Percentiles rank a stretch among this genome's conserved stretches.
These are phyloP conservation scores for Cynopterus sphinx DNA, from an alignment of 2,797 vertebrate species.

Conservation along the genomic window DNA sequence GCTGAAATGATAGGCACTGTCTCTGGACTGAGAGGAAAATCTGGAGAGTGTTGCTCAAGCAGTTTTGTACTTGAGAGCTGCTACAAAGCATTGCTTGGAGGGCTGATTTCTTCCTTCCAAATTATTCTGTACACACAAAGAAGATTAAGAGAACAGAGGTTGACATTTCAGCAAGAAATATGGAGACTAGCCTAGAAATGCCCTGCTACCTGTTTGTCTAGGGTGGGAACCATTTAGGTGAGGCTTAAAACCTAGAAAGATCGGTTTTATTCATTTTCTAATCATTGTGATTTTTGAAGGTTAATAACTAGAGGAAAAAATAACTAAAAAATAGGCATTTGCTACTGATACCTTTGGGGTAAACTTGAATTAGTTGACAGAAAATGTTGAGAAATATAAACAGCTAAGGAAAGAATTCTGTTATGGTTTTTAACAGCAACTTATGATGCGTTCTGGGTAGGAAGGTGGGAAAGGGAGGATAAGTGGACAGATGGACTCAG, in stretches of 20 bases:
- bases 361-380: neutral
- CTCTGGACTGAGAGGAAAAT: neutral
- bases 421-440: neutral
- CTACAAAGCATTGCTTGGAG: neutral
- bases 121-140: neutral
- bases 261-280: conserved; percentile 17
- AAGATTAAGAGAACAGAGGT: conserved; percentile 25
- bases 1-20: neutral
- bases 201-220: neutral
- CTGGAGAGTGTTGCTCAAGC: neutral
- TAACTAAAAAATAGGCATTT: neutral
- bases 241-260: neutral
- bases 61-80: neutral
- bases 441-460: neutral
- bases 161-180: conserved; percentile 23
- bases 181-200: neutral
- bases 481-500: neutral
- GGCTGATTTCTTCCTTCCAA: conserved; percentile 21
- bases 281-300: neutral
- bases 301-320: neutral
- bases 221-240: neutral
- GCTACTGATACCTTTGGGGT: neutral
- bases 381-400: conserved; percentile 1
- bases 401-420: conserved; percentile 4
- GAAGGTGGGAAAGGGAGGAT: neutral